Percentiles rank a stretch among this genome's conserved stretches.
Evolutionary conservation across 2,888 invertebrate genomes (phyloP).

Genomic region (Epicampocera succincta): DNA sequence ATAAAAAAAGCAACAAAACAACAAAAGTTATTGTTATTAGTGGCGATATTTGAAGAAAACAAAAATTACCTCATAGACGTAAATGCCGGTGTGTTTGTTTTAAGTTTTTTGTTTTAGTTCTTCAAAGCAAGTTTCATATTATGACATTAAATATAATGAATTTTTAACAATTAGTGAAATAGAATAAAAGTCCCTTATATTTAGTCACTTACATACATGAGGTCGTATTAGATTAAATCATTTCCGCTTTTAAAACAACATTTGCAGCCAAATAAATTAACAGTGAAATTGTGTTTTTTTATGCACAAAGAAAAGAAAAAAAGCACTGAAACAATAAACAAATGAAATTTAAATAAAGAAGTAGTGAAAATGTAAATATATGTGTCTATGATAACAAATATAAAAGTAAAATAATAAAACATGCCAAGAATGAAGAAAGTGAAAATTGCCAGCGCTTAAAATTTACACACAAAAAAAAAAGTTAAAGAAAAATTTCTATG

Average conservation of each 20-base stretch:
- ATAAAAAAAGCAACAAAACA: conserved; percentile 15
- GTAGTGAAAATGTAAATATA: conserved; percentile 36
- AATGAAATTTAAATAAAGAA: conserved; percentile 19
- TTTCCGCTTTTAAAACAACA: conserved; percentile 48
- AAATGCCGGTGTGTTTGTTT: conserved; percentile 60
- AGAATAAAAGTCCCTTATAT: background rate
- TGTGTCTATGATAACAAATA: conserved; percentile 1
- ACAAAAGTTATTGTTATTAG: conserved; percentile 23
- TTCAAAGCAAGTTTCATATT: conserved; percentile 18
- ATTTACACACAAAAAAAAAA: background rate
- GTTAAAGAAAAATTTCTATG: conserved; percentile 12
- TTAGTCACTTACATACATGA: conserved; percentile 24
- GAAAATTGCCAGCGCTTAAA: conserved; percentile 17
- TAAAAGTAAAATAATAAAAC: conserved; percentile 4
- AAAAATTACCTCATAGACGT: conserved; percentile 63
- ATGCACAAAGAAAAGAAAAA: conserved; percentile 1
- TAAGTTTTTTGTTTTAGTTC: conserved; percentile 6
- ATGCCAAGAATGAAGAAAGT: conserved; percentile 45
- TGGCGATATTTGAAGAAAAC: conserved; percentile 61
- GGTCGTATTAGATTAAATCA: conserved; percentile 52
- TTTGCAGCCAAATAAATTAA: conserved; percentile 12
- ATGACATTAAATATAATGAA: conserved; percentile 18
- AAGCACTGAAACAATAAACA: background rate
- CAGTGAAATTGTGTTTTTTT: conserved; percentile 25
- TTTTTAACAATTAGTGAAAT: conserved; percentile 6